A percentile compares a stretch with the other conserved stretches of the same genome.
Evolutionary conservation across 2,113 vertebrate species (phyloP).

Genomic region (Aplodontia rufa): DNA sequence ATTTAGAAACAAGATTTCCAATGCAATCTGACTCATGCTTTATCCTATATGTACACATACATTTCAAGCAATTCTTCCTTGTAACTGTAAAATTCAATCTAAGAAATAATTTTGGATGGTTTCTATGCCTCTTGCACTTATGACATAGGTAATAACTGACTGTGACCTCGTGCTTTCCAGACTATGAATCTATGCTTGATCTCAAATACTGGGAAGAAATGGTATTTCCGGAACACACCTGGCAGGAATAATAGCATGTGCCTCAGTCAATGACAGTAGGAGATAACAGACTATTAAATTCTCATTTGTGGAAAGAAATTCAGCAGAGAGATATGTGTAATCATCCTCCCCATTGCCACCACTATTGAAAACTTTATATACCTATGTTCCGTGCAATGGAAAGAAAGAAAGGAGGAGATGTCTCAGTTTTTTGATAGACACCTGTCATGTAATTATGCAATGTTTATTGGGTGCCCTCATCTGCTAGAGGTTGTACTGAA

Average conservation of each 20-base stretch:
- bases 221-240: neutral
- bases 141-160: neutral
- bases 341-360: neutral
- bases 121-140: neutral
- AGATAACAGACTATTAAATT: neutral
- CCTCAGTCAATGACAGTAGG: neutral
- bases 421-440: neutral
- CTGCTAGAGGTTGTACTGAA: neutral
- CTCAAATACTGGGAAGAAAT: neutral
- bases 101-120: neutral
- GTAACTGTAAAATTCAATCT: neutral
- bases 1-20: neutral
- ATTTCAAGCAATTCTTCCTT: neutral
- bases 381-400: neutral
- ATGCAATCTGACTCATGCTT: neutral
- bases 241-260: neutral
- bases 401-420: neutral
- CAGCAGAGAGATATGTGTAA: neutral
- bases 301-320: neutral
- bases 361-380: neutral
- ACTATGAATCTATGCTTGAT: neutral
- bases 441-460: neutral
- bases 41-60: neutral
- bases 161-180: neutral
- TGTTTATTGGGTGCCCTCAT: neutral